phyloP scores from a whole-genome alignment of 2,888 invertebrate genomes.

The Acholoe squamosa region DNA sequence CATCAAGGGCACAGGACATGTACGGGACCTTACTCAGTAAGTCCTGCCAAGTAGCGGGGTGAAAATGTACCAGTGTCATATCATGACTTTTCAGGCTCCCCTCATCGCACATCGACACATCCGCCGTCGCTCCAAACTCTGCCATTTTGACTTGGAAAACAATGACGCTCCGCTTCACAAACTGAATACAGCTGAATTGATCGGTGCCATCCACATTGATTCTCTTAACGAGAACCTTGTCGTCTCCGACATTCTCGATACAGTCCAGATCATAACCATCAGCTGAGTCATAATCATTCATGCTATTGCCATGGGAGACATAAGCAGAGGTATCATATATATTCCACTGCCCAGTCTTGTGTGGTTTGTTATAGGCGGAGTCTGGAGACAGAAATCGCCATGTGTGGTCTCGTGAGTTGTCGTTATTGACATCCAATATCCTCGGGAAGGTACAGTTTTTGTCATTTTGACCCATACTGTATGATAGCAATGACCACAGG shows the following conservation, averaged over 20 bases:
- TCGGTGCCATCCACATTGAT: not conserved
- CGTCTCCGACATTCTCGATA: slow-evolving; percentile 2
- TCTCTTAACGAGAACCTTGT: slow-evolving; percentile 30
- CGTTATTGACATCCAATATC: not conserved
- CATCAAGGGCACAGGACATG: slow-evolving; percentile 38
- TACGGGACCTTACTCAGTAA: slow-evolving; percentile 9
- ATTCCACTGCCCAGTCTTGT: slow-evolving; percentile 44
- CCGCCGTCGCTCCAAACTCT: not conserved
- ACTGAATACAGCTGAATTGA: slow-evolving; percentile 13
- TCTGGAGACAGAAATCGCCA: slow-evolving; percentile 47
- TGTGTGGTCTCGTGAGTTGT: slow-evolving; percentile 15
- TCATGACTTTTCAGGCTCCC: not conserved
- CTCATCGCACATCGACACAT: slow-evolving; percentile 14
- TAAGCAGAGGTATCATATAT: not conserved
- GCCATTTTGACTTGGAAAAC: slow-evolving; percentile 11
- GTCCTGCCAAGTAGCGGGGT: slow-evolving; percentile 6
- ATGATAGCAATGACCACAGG: not conserved
- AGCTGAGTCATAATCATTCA: slow-evolving; percentile 37
- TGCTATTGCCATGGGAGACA: slow-evolving; percentile 29
- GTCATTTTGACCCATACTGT: not conserved
- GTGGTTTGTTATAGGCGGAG: not conserved
- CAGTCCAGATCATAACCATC: slow-evolving; percentile 50
- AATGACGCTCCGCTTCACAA: not conserved
- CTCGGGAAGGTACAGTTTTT: slow-evolving; percentile 25
- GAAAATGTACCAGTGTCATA: slow-evolving; percentile 26